A percentile compares a stretch with the other conserved stretches of the same genome.
phyloP scores from a whole-genome alignment of 2,113 vertebrate genomes.

The Cinclus mexicanus region DNA sequence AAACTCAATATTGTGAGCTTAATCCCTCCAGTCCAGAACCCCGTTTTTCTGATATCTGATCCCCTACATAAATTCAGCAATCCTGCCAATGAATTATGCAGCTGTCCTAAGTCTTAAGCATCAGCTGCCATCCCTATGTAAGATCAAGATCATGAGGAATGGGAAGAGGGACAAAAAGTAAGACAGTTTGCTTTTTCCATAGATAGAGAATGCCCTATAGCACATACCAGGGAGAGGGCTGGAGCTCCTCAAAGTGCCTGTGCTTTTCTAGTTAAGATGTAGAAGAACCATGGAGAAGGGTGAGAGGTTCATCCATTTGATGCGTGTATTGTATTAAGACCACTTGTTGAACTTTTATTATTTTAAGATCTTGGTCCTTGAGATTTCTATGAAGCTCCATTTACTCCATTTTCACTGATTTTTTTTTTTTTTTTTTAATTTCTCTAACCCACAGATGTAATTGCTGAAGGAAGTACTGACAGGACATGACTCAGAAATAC shows the following conservation, averaged over 20 bases:
- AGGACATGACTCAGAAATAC: slow-evolving; percentile 48
- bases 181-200: background rate
- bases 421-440: background rate
- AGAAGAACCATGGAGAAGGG: background rate
- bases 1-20: background rate
- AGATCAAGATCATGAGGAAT: background rate
- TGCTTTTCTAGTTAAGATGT: background rate
- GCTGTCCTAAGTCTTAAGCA: slow-evolving; percentile 8
- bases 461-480: background rate
- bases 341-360: background rate
- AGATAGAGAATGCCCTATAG: background rate
- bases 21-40: slow-evolving; percentile 15
- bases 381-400: background rate
- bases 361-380: background rate
- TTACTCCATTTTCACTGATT: background rate
- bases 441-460: background rate
- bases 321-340: background rate
- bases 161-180: background rate
- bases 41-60: background rate
- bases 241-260: background rate
- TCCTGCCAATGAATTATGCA: slow-evolving; percentile 26
- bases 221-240: background rate
- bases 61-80: background rate
- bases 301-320: background rate
- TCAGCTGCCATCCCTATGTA: slow-evolving; percentile 2